These are phyloP conservation scores for Amphiduros pacificus DNA, from an alignment of 2,888 invertebrate species.

Conservation along the genomic window DNA sequence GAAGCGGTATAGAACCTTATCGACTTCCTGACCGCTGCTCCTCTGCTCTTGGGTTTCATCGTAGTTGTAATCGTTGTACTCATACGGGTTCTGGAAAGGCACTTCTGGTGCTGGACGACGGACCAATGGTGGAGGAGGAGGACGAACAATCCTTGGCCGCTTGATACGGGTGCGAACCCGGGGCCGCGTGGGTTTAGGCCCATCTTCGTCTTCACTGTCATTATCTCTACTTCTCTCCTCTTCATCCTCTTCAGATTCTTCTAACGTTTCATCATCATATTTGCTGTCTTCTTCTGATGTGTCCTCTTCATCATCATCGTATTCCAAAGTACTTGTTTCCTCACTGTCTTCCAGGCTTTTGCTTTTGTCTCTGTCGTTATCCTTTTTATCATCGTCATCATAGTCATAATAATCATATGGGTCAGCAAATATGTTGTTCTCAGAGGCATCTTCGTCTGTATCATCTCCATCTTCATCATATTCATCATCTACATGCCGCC, in stretches of 20 bases:
- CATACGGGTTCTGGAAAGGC: neutral
- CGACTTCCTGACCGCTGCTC: constrained; percentile 1
- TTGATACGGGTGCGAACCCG: neutral
- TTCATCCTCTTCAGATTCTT: neutral
- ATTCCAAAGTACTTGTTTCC: neutral
- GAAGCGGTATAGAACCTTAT: constrained; percentile 25
- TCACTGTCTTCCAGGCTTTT: neutral
- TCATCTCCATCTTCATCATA: no score
- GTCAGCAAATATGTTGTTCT: neutral
- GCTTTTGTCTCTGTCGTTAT: neutral
- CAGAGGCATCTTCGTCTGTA: neutral
- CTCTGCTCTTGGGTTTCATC: neutral
- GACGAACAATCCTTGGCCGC: neutral
- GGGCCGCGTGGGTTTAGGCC: no score
- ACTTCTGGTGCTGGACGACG: neutral
- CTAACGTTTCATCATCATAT: neutral
- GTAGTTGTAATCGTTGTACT: constrained; percentile 15
- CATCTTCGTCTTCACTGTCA: neutral
- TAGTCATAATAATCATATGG: constrained; percentile 2
- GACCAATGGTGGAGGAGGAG: neutral
- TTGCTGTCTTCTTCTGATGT: neutral
- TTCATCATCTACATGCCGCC: neutral
- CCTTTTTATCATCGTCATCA: neutral
- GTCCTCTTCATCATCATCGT: neutral
- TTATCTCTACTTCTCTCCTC: neutral